These are phyloP conservation scores for Rhagonycha lutea DNA, from an alignment of 2,888 invertebrate species.

Conservation along the genomic window DNA sequence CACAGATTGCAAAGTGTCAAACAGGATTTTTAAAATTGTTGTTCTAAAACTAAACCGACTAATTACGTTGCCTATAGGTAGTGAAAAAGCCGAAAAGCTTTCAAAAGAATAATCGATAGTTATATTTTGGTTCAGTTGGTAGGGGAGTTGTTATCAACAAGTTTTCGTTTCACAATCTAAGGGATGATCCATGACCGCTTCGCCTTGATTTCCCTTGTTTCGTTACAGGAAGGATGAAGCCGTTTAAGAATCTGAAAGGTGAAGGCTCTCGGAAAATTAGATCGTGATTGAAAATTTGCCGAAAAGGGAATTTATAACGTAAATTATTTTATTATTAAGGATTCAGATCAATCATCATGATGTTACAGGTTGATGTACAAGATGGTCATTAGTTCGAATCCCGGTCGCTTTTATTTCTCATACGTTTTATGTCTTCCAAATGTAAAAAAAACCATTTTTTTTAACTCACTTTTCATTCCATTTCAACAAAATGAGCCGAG, in stretches of 20 bases:
- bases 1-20: constrained; percentile 1
- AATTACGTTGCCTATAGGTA: neutral
- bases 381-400: too few relatives aligned
- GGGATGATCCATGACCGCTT: neutral
- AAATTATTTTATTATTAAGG: too few relatives aligned
- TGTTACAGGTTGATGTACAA: too few relatives aligned
- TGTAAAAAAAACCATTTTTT: too few relatives aligned
- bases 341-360: too few relatives aligned
- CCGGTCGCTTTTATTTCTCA: too few relatives aligned
- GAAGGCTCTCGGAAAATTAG: too few relatives aligned
- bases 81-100: neutral
- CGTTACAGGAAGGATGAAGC: neutral
- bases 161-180: neutral
- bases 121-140: neutral
- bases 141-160: neutral
- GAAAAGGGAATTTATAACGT: too few relatives aligned
- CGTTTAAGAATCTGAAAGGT: too few relatives aligned
- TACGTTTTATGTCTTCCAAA: too few relatives aligned
- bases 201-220: neutral
- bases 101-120: neutral
- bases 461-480: too few relatives aligned
- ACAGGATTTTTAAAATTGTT: neutral
- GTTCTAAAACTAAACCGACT: neutral
- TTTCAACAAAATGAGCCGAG: too few relatives aligned
- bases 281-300: neutral